phyloP scores from a whole-genome alignment of 35 echinoderm and acorn worm species.

The Ophiothrix spiculata region DNA sequence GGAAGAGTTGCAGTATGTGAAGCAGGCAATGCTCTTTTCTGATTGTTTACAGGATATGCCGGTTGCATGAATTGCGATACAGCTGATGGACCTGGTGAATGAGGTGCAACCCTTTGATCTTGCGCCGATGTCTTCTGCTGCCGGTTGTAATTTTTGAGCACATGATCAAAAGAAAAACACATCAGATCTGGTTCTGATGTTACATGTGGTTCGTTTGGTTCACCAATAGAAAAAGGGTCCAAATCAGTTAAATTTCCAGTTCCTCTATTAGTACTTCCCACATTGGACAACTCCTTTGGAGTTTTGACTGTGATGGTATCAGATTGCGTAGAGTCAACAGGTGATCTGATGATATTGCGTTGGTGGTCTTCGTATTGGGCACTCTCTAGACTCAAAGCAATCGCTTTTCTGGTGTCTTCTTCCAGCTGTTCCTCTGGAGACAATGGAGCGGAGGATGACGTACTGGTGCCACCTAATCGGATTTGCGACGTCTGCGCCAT shows the following conservation, averaged over 20 bases:
- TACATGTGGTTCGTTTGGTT: neutral
- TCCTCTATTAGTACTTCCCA: neutral
- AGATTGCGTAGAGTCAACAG: neutral
- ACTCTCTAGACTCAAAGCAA: conserved; percentile 65
- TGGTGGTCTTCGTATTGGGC: conserved; percentile 43
- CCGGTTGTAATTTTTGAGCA: conserved; percentile 65
- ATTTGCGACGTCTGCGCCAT: neutral
- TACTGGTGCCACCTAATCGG: neutral
- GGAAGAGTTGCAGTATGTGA: conserved; percentile 1
- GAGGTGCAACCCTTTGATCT: too few relatives aligned
- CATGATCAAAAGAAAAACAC: conserved; percentile 86
- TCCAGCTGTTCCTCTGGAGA: conserved; percentile 48
- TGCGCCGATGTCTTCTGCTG: conserved; percentile 2
- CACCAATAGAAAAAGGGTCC: neutral
- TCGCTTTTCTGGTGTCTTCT: conserved; percentile 52
- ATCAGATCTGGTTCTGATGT: conserved; percentile 60
- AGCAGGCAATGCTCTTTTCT: neutral
- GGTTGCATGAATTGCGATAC: neutral
- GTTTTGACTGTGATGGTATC: neutral
- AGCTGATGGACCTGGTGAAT: neutral
- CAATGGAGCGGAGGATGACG: neutral
- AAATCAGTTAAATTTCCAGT: neutral
- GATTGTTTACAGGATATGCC: neutral
- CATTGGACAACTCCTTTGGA: neutral
- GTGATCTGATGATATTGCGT: neutral